Base-by-base conservation (phyloP, 2,113 vertebrate species). In the Pachyramphus minor region DNA sequence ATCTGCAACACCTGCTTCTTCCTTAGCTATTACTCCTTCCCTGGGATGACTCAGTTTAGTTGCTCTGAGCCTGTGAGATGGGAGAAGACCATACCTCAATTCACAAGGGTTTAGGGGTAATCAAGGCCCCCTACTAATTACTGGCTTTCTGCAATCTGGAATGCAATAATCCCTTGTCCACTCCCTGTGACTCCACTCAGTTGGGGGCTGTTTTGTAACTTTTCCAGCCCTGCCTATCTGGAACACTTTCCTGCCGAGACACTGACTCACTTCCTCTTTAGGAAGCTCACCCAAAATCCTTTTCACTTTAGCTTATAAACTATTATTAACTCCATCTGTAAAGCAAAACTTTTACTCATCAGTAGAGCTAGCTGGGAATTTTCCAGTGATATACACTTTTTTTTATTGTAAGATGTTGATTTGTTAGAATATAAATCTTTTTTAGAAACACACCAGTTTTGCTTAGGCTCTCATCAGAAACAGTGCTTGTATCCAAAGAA, bases 251-350 rank as follows among this genome's bases (percentile, higher is more conserved):
- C 95, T 96, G 91, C 72, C 50, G 94, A 97, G 95, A 96, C 96
- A 95, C 81, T 97, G 95, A 97, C 90, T 97, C 96, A 97, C 96
- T 97, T 97, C 95, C 95, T 96, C 88, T 92, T 94, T 94, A 96
- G 81, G 91, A 96, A 95, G 92, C 95, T 96, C 94, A 97, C 95
- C 89, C 95, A 84, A 96, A 96, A 93, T 92, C 92, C 95, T 95
- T 96, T 97, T 96, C 84, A 86, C 89, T 94, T 92, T 58, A 90
- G 79, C 66, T 92, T 96, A 95, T 92, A 96, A 97, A 86, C 87
- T 96, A 95, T 96, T 95, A 97, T 97, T 92, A 97, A 97, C 94
- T 95, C 85, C 89, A 94, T 95, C 89, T 96, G 90, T 95, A 96
- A 94, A 95, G 79, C 49, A 94, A 89, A 94, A 95, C 63, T 73